These are phyloP conservation scores for Bombus terrestris DNA, from an alignment of 1,140 invertebrate genomes.

Conservation along the genomic window DNA sequence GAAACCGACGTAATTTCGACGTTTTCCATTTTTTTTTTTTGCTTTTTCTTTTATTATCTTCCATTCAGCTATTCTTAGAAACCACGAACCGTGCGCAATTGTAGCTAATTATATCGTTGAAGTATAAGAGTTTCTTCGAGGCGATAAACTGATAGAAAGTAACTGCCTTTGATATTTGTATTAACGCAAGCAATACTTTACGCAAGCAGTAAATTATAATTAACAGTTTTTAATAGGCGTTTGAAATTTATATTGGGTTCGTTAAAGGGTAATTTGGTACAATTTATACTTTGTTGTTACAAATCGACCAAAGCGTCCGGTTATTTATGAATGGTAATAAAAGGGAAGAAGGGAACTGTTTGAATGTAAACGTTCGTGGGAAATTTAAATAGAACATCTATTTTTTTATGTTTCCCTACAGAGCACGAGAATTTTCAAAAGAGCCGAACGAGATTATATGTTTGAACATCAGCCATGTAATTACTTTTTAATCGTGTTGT, in stretches of 20 bases:
- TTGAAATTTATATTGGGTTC: background rate
- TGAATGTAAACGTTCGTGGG: no score
- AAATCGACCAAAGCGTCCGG: background rate
- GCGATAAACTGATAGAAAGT: no score
- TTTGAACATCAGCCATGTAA: background rate
- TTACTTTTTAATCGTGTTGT: background rate
- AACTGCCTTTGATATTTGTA: no score
- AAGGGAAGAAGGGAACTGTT: background rate
- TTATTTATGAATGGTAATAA: background rate
- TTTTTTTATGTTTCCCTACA: background rate
- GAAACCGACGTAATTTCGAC: no score
- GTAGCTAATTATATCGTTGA: no score
- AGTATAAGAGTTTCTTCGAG: no score
- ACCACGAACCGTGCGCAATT: no score
- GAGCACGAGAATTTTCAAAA: background rate
- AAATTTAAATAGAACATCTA: background rate
- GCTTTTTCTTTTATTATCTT: background rate
- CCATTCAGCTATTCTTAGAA: no score
- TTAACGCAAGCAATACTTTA: no score
- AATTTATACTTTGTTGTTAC: background rate
- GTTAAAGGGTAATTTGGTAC: background rate
- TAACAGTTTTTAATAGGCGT: background rate
- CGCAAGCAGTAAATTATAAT: no score
- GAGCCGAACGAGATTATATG: background rate
- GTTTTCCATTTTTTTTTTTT: background rate